These are phyloP conservation scores for Archivesica marissinica DNA, from an alignment of 1,140 invertebrate genomes.

Conservation along the genomic window DNA sequence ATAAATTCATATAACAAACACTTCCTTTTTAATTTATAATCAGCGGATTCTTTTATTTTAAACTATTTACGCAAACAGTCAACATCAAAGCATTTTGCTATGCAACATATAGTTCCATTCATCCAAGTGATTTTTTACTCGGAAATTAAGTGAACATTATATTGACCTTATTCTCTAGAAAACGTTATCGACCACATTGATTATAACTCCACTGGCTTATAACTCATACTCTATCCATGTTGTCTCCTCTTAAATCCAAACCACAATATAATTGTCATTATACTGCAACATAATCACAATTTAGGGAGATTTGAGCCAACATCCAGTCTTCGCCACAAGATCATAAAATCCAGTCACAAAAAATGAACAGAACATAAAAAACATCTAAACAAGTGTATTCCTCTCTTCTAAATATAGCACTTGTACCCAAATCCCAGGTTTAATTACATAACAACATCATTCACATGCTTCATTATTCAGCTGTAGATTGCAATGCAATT, in stretches of 20 bases:
- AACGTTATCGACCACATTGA: constrained; percentile 2
- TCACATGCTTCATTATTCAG: not conserved
- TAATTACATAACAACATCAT: constrained; percentile 1
- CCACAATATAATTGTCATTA: not conserved
- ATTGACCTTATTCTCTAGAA: not conserved
- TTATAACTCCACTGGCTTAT: not conserved
- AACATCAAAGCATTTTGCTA: too few relatives aligned
- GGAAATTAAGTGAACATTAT: not conserved
- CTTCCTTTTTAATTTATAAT: too few relatives aligned
- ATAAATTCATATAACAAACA: too few relatives aligned
- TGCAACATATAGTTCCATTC: too few relatives aligned
- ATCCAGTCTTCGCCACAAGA: not conserved
- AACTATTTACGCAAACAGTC: too few relatives aligned
- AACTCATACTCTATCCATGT: not conserved
- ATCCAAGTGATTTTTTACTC: not conserved
- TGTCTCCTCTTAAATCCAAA: not conserved
- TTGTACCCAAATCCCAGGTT: not conserved
- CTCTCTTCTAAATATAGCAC: constrained; percentile 6
- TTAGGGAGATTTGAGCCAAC: not conserved
- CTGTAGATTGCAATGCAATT: not conserved
- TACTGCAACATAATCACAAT: constrained; percentile 26
- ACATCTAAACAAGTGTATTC: constrained; percentile 5
- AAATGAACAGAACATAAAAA: not conserved
- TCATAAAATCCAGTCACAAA: not conserved
- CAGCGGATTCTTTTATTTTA: too few relatives aligned